A percentile compares a stretch with the other conserved stretches of the same genome.
Evolutionary conservation across 2,888 invertebrate genomes (phyloP).

Genomic region (Agapostemon virescens): DNA sequence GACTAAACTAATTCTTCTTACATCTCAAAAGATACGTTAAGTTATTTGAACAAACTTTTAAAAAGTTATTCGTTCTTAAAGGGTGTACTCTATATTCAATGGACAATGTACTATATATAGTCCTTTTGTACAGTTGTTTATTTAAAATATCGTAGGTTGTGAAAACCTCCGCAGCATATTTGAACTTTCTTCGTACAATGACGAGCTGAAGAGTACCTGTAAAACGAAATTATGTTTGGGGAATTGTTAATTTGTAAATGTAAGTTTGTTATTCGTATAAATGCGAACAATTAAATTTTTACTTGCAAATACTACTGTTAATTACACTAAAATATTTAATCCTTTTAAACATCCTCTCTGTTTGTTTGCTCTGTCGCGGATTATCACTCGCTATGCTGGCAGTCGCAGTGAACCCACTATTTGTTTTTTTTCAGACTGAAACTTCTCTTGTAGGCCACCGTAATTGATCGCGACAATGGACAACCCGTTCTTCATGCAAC

Average conservation of each 20-base stretch:
- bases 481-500: background rate
- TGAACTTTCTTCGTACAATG: conserved; percentile 60
- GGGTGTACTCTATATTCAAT: no score
- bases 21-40: no score
- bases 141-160: conserved; percentile 46
- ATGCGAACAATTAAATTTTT: background rate
- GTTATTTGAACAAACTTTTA: no score
- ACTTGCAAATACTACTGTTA: background rate
- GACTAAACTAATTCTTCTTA: no score
- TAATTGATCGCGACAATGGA: background rate
- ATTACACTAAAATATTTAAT: background rate
- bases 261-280: background rate
- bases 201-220: conserved; percentile 17
- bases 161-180: conserved; percentile 63
- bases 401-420: background rate
- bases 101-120: no score
- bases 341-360: background rate
- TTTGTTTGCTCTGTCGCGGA: background rate
- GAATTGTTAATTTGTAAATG: background rate
- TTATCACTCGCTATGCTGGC: background rate
- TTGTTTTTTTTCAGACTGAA: background rate
- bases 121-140: background rate
- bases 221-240: background rate
- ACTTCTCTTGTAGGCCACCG: background rate
- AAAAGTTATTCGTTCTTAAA: no score